Evolutionary conservation across 2,113 vertebrate genomes (phyloP).

Genomic region (Perca schrenkii): DNA sequence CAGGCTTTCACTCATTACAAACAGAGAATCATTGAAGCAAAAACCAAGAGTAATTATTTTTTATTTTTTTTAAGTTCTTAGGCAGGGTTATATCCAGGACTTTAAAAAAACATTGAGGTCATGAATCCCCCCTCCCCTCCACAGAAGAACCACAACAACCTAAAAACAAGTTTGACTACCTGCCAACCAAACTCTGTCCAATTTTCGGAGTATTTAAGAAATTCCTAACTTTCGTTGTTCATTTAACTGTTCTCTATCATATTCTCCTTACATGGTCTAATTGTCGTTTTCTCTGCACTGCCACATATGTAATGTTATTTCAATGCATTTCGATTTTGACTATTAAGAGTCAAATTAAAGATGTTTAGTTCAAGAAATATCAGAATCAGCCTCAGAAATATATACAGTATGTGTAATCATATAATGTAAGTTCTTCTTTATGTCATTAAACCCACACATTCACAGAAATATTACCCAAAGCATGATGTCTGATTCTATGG

Average conservation of each 20-base stretch:
- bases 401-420: neutral
- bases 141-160: neutral
- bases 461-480: too few species aligned
- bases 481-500: neutral
- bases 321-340: neutral
- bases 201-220: neutral
- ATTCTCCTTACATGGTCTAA: neutral
- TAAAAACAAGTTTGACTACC: neutral
- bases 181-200: neutral
- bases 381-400: neutral
- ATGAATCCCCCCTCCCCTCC: neutral
- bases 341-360: neutral
- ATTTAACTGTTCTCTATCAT: neutral
- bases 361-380: neutral
- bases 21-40: neutral
- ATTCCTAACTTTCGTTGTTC: neutral
- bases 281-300: neutral
- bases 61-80: neutral
- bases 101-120: neutral
- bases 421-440: neutral
- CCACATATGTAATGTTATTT: neutral
- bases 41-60: too few species aligned
- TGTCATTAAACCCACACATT: too few species aligned
- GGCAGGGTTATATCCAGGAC: neutral
- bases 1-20: too few species aligned